Evolutionary conservation across 1,140 invertebrate species (phyloP), one percentile per base, ranked within the genome.

Genomic region (Anadara kagoshimensis): DNA sequence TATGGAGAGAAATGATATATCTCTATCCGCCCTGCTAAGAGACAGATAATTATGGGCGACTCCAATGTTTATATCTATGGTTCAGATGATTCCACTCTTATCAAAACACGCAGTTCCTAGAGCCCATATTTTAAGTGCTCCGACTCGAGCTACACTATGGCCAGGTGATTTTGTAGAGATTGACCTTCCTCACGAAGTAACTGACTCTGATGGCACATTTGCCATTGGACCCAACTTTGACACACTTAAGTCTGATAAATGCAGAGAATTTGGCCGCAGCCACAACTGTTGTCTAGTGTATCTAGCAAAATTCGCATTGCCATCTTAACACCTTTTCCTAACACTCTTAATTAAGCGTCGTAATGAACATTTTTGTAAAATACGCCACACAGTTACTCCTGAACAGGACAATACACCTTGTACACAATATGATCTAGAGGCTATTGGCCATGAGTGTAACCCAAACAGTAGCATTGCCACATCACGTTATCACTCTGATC

Each of bases 111-210:
- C n/a, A n/a, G n/a, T n/a, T n/a, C n/a, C n/a, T n/a, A n/a, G n/a
- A n/a, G n/a, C n/a, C n/a, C n/a, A n/a, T n/a, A n/a, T n/a, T n/a
- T n/a, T n/a, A n/a, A n/a, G n/a, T n/a, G n/a, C n/a, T n/a, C n/a
- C n/a, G n/a, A 22, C 53, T 41, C 7, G 44, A n/a, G 24, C 49
- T 14, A 72, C 62, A 0, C 10, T 75, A 24, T 78, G 75, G 78
- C 67, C 72, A 41, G 80, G 69, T 12, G 71, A 74, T 5, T 79
- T 53, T 57, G 10, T 81, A n/a, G 79, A 78, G 24, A 18, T 81
- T 12, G 41, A 24, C 22, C n/a, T 78, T n/a, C 75, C 72, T 16
- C 1, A 29, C 4, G 67, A 72, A 18, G 22, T 73, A 11, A 20
- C 29, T 7, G 5, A n/a, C 0, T 3, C 36, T 18, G 69, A 77